Conservation (phyloP, 2,888 invertebrate species). For the Drosophila antonietae region DNA sequence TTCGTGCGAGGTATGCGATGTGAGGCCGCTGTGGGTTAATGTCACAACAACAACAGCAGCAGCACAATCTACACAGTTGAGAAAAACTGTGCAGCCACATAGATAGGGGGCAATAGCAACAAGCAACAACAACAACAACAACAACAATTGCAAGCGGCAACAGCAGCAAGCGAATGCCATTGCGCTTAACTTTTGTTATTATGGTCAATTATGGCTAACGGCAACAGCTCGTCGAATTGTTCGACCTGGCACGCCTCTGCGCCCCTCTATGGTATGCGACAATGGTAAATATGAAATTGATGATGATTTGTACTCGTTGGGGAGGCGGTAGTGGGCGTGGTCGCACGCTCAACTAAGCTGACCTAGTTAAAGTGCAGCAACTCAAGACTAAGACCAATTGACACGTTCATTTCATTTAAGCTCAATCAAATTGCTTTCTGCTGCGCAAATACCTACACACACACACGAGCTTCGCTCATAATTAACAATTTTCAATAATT, state of each 20-base stretch:
- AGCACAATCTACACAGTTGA: slow-evolving; percentile 15
- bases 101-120: slow-evolving; percentile 34
- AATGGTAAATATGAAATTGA: slow-evolving; percentile 59
- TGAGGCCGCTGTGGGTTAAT: slow-evolving; percentile 70
- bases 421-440: slow-evolving; percentile 35
- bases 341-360: slow-evolving; percentile 18
- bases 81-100: slow-evolving; percentile 36
- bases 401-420: slow-evolving; percentile 32
- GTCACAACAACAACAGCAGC: slow-evolving; percentile 57
- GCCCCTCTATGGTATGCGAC: slow-evolving; percentile 28
- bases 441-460: slow-evolving; percentile 2
- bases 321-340: slow-evolving; percentile 42
- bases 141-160: slow-evolving; percentile 13
- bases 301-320: slow-evolving; percentile 48
- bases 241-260: slow-evolving; percentile 8
- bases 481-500: slow-evolving; percentile 52
- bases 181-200: slow-evolving; percentile 74
- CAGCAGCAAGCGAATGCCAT: slow-evolving; percentile 50
- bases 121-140: not conserved
- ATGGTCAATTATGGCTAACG: slow-evolving; percentile 79
- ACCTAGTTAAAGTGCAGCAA: slow-evolving; percentile 34
- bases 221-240: slow-evolving; percentile 33
- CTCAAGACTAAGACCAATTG: slow-evolving; percentile 24
- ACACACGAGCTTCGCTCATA: slow-evolving; percentile 11
- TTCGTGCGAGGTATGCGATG: slow-evolving; percentile 70